phyloP scores from a whole-genome alignment of 2,888 invertebrate genomes.

The Dastarcus helophoroides region DNA sequence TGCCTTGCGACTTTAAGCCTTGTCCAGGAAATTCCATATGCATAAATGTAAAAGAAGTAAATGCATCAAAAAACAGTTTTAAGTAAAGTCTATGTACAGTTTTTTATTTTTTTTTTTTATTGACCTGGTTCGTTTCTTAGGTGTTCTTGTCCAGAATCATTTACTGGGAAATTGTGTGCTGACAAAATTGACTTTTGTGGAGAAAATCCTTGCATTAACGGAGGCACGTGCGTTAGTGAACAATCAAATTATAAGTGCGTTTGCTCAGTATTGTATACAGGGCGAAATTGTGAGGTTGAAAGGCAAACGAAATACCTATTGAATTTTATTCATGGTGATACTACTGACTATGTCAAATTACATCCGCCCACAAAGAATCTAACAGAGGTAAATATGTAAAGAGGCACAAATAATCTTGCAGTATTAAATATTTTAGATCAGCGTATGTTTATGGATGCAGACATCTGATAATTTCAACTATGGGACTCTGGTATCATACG shows the following conservation, averaged over 20 bases:
- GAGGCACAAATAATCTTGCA: background rate
- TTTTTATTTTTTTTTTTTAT: no score
- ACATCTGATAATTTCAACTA: slow-evolving; percentile 51
- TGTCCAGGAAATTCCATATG: slow-evolving; percentile 40
- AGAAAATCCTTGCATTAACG: slow-evolving; percentile 34
- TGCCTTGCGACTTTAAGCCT: slow-evolving; percentile 47
- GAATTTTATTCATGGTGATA: slow-evolving; percentile 44
- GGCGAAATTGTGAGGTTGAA: slow-evolving; percentile 40
- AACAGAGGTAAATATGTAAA: slow-evolving; percentile 31
- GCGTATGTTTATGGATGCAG: slow-evolving; percentile 54
- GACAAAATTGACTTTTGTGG: slow-evolving; percentile 39
- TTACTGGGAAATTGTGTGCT: slow-evolving; percentile 40
- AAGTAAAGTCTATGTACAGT: slow-evolving; percentile 22
- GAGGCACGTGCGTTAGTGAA: slow-evolving; percentile 32
- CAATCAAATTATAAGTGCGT: slow-evolving; percentile 35
- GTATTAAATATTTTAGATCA: slow-evolving; percentile 33
- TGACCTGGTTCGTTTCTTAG: slow-evolving; percentile 27
- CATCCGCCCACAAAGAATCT: slow-evolving; percentile 39
- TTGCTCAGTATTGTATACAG: slow-evolving; percentile 41
- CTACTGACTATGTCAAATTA: slow-evolving; percentile 45
- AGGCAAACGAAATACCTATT: slow-evolving; percentile 42
- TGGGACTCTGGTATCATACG: slow-evolving; percentile 58
- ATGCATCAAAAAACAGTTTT: slow-evolving; percentile 37
- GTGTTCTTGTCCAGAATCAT: slow-evolving; percentile 46
- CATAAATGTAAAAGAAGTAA: slow-evolving; percentile 32